Base-by-base conservation (phyloP, 2,888 invertebrate species). In the Gortyna flavago region DNA sequence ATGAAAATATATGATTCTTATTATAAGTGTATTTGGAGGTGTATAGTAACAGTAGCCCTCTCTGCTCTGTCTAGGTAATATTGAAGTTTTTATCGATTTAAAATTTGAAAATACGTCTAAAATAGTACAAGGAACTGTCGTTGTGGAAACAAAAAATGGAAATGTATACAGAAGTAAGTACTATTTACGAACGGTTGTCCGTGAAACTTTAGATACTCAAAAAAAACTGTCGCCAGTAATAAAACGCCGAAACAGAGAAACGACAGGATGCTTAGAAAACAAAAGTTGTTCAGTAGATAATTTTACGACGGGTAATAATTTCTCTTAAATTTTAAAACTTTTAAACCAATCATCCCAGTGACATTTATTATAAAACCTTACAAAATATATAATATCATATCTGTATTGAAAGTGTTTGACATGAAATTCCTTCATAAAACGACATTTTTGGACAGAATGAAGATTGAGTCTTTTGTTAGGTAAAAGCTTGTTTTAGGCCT, bases 261-360 rank as follows among this genome's bases (percentile, higher is more conserved):
- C 89, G 87, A 88, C 89, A 90, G 89, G 85, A 91, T 85, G 89
- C 87, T 91, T 87, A 81, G 88, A 91, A 93, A 92, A 95, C 93
- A 95, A 95, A 91, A 91, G 91, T 90, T 90, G 88, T 91, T 91
- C 90, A 91, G 89, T 89, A n/a, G n/a, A n/a, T n/a, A 86, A 89
- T 89, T 95, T 94, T 95, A 94, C 89, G 93, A 91, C 75, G 86
- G 90, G 90, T 86, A 89, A 91, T 93, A 92, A 92, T 93, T 92
- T 92, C 88, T 89, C 88, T 88, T 79, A 84, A 90, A 90, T 87
- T 82, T 81, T 73, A 80, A 85, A 79, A 72, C 59, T 66, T 18
- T 75, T 21, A 61, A 66, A 61, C 71, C 59, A 75, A 62, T 64
- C 38, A 61, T 71, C 57, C 54, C 35, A 25, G 69, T 68, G 72